phyloP scores from a whole-genome alignment of 1,140 invertebrate species.

The Zaprionus gabonicus region DNA sequence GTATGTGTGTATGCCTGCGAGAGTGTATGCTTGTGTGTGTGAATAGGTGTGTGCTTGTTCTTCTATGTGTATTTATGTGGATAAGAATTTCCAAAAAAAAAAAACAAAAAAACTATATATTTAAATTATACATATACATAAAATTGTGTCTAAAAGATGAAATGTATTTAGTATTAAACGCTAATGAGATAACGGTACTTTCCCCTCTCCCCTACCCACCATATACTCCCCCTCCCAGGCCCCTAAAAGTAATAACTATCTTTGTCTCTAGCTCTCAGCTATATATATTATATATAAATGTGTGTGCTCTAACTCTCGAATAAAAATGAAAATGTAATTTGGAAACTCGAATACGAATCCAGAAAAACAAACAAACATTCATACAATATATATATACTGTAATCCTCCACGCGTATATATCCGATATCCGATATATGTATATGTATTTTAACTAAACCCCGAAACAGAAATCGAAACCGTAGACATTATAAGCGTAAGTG shows the following conservation, averaged over 20 bases:
- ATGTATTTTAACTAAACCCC: constrained; percentile 62
- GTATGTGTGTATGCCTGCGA: constrained; percentile 22
- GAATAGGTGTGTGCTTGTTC: constrained; percentile 27
- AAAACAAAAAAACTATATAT: background rate
- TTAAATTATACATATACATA: constrained; percentile 10
- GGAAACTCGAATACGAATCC: constrained; percentile 1
- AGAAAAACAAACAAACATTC: background rate
- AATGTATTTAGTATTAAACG: constrained; percentile 47
- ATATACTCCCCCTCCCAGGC: background rate
- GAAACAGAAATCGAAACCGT: constrained; percentile 44
- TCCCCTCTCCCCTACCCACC: background rate
- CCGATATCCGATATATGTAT: constrained; percentile 31
- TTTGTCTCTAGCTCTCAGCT: constrained; percentile 47
- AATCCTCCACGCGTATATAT: background rate
- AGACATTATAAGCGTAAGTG: constrained; percentile 78
- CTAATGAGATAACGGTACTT: constrained; percentile 31
- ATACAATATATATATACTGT: constrained; percentile 31
- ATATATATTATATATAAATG: constrained; percentile 34
- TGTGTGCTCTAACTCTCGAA: constrained; percentile 43
- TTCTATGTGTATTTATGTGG: constrained; percentile 39
- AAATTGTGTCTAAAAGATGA: constrained; percentile 53
- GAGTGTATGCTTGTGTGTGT: background rate
- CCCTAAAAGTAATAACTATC: constrained; percentile 1
- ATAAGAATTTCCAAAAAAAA: constrained; percentile 15
- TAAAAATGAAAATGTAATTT: constrained; percentile 14